phyloP scores from a whole-genome alignment of 2,888 invertebrate genomes.

The Agrotis segetum region DNA sequence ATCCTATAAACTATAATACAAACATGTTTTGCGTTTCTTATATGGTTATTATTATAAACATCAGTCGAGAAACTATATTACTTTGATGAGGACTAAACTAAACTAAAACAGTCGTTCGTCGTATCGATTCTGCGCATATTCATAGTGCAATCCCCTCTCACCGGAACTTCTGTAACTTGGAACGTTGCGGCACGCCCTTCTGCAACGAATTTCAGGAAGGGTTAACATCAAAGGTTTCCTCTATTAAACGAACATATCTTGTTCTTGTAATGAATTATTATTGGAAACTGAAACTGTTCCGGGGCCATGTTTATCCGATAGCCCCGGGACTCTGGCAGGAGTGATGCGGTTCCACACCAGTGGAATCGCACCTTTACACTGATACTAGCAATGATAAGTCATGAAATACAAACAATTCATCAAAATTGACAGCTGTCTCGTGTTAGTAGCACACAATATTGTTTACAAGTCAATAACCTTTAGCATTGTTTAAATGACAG shows the following conservation, averaged over 20 bases:
- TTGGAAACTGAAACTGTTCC: neutral
- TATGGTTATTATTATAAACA: neutral
- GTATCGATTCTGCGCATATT: slow-evolving; percentile 9
- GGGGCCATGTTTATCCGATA: too few species aligned
- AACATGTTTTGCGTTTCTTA: neutral
- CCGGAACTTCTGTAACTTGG: slow-evolving; percentile 20
- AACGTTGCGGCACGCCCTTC: neutral
- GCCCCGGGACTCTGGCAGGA: too few species aligned
- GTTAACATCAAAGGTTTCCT: slow-evolving; percentile 29
- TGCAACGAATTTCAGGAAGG: slow-evolving; percentile 20
- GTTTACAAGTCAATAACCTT: neutral
- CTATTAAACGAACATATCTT: neutral
- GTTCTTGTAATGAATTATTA: slow-evolving; percentile 3
- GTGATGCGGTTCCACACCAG: too few species aligned
- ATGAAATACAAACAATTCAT: neutral
- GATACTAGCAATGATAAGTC: too few species aligned
- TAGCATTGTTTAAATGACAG: slow-evolving; percentile 5
- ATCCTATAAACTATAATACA: too few species aligned
- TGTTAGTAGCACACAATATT: neutral
- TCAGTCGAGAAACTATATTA: neutral
- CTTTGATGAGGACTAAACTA: neutral
- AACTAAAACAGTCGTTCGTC: too few species aligned
- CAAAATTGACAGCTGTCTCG: neutral
- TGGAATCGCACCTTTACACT: too few species aligned
- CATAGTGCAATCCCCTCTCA: neutral